These are phyloP conservation scores for Drosophila mojavensis DNA, from an alignment of 1,140 invertebrate species.

Conservation along the genomic window DNA sequence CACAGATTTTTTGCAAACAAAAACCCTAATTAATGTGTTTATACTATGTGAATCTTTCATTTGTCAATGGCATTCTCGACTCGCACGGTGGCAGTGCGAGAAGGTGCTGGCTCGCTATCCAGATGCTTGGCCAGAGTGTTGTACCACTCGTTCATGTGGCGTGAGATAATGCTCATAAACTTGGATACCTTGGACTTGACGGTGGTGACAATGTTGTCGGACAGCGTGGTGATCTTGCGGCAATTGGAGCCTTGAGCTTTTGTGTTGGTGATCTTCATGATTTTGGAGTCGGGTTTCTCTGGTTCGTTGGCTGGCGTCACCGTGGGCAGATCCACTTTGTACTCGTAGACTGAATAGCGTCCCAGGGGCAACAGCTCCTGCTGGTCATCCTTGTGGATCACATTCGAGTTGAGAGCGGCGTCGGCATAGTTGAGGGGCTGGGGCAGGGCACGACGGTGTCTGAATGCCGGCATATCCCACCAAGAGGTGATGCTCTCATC, in stretches of 20 bases:
- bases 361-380: slow-evolving; percentile 60
- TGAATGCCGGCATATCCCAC: slow-evolving; percentile 69
- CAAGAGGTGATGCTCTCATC: slow-evolving; percentile 58
- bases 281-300: slow-evolving; percentile 41
- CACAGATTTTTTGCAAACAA: neutral
- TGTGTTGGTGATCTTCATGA: slow-evolving; percentile 55
- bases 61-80: slow-evolving; percentile 42
- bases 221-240: slow-evolving; percentile 27
- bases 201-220: slow-evolving; percentile 58
- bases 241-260: neutral
- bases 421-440: slow-evolving; percentile 23
- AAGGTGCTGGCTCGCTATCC: slow-evolving; percentile 23
- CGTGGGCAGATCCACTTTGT: slow-evolving; percentile 48
- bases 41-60: slow-evolving; percentile 14
- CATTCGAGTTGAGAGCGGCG: slow-evolving; percentile 53
- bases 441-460: slow-evolving; percentile 58
- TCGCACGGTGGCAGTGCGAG: neutral
- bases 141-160: slow-evolving; percentile 77
- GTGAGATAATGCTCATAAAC: slow-evolving; percentile 68
- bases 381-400: slow-evolving; percentile 65
- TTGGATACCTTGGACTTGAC: slow-evolving; percentile 69
- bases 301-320: neutral
- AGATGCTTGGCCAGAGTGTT: slow-evolving; percentile 71
- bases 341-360: slow-evolving; percentile 53
- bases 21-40: neutral